Percentiles rank a stretch among this genome's conserved stretches.
Conservation (phyloP, 2,888 invertebrate species). For the Xestobium rufovillosum region DNA sequence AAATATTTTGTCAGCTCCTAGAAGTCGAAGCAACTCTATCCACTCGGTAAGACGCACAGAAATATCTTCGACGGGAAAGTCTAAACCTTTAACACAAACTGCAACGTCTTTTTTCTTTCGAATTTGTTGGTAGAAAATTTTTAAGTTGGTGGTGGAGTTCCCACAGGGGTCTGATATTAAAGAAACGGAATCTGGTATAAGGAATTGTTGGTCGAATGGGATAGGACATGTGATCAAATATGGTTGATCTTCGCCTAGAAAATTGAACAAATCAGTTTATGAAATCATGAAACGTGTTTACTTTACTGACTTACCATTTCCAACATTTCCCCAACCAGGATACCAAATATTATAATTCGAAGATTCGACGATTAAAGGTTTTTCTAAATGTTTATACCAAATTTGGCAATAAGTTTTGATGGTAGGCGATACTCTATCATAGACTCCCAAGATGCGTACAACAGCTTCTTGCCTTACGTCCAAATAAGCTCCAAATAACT, state of each 20-base stretch:
- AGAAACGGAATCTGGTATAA: conserved; percentile 70
- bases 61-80: conserved; percentile 78
- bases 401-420: conserved; percentile 71
- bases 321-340: background rate
- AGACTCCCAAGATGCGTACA: conserved; percentile 67
- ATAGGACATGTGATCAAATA: conserved; percentile 79
- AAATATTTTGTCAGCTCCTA: conserved; percentile 82
- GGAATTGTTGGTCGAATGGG: conserved; percentile 58
- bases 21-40: conserved; percentile 75
- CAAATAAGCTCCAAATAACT: conserved; percentile 76
- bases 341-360: background rate
- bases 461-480: conserved; percentile 65
- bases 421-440: conserved; percentile 72
- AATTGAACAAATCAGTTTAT: background rate
- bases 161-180: conserved; percentile 74
- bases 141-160: conserved; percentile 68
- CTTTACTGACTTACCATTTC: background rate
- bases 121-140: conserved; percentile 68
- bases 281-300: too few species aligned
- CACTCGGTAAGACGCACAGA: conserved; percentile 82
- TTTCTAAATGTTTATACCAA: conserved; percentile 67
- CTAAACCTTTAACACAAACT: conserved; percentile 85
- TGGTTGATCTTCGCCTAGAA: too few species aligned
- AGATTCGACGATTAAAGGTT: background rate
- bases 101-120: conserved; percentile 66